These are phyloP conservation scores for Megatriorchis doriae DNA, from an alignment of 2,113 vertebrate genomes.

Conservation along the genomic window DNA sequence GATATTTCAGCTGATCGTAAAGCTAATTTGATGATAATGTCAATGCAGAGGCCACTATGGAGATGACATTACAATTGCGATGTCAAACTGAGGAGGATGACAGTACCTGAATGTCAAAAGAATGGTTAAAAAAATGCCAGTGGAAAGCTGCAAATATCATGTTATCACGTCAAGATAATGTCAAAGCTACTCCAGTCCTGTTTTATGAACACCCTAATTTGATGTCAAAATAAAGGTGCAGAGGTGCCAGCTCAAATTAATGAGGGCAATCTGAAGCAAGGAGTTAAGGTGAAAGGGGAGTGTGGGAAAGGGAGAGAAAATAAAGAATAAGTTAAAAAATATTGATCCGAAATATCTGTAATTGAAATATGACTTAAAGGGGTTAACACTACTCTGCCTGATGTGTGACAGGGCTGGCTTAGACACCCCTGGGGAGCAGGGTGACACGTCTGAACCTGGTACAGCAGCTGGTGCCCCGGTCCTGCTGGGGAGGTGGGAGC, in stretches of 20 bases:
- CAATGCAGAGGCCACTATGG: background rate
- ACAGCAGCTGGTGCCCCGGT: background rate
- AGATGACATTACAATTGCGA: background rate
- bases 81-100: background rate
- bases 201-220: background rate
- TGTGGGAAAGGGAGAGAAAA: background rate
- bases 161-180: background rate
- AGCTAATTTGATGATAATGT: background rate
- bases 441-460: background rate
- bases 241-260: background rate
- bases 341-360: background rate
- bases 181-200: background rate
- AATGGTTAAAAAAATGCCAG: constrained; percentile 14
- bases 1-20: background rate
- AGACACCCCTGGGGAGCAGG: background rate
- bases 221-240: constrained; percentile 7
- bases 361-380: background rate
- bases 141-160: background rate
- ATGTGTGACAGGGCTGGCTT: background rate
- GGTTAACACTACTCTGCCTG: background rate
- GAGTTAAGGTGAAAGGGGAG: background rate
- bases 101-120: background rate
- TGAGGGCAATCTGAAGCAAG: background rate
- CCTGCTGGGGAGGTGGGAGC: background rate
- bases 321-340: background rate